Percentiles rank a stretch among this genome's conserved stretches.
These are phyloP conservation scores for Acropora yongei DNA, from an alignment of 64 coral and sea anemone species.

Conservation along the genomic window DNA sequence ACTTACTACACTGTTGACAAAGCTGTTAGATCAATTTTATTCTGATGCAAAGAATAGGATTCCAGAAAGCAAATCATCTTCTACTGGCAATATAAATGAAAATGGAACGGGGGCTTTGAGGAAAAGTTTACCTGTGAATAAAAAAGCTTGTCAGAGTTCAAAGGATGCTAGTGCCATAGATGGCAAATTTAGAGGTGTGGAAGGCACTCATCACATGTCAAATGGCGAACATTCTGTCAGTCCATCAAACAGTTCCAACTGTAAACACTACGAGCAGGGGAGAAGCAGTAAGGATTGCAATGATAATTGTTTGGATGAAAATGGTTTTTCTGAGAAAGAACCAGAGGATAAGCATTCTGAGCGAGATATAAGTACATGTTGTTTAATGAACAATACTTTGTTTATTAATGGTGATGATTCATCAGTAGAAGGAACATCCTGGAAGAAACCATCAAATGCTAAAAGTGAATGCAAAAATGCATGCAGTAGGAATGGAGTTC, in stretches of 20 bases:
- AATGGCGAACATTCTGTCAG: background rate
- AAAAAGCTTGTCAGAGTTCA: background rate
- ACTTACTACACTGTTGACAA: conserved; percentile 59
- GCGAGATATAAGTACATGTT: background rate
- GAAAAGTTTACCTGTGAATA: background rate
- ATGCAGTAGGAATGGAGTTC: background rate
- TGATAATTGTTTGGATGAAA: background rate
- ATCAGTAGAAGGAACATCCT: background rate
- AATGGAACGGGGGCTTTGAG: background rate
- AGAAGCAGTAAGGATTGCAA: background rate
- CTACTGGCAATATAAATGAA: background rate
- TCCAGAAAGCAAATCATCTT: background rate
- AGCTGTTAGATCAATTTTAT: conserved; percentile 77
- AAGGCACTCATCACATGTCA: background rate
- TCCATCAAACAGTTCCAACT: background rate
- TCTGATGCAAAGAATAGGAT: conserved; percentile 24
- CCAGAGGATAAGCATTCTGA: background rate
- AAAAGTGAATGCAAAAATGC: background rate
- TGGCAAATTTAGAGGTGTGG: background rate
- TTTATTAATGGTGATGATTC: background rate
- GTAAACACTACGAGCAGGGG: background rate
- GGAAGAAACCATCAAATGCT: background rate
- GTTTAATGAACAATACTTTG: background rate
- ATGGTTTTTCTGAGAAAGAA: background rate
- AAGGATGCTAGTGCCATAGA: background rate